Percentiles rank a stretch among this genome's conserved stretches.
phyloP scores from a whole-genome alignment of 1,140 invertebrate species.

The Chlorops oryzae region DNA sequence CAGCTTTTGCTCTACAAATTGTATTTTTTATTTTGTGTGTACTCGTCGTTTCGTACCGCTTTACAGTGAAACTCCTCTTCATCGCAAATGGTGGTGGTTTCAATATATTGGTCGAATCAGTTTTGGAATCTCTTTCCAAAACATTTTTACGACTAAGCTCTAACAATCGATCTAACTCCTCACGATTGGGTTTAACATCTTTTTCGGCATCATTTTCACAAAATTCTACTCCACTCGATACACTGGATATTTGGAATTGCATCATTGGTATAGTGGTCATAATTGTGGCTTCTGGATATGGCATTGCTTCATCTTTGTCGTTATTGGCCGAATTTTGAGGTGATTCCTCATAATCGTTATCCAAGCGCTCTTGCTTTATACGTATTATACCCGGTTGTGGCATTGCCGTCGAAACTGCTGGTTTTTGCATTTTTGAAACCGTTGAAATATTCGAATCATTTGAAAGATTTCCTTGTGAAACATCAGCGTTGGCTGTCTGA shows the following conservation, averaged over 20 bases:
- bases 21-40: conserved; percentile 7
- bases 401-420: background rate
- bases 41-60: conserved; percentile 23
- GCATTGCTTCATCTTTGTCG: background rate
- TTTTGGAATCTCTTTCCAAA: too few relatives aligned
- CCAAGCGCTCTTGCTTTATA: conserved; percentile 33
- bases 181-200: conserved; percentile 38
- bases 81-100: background rate
- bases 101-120: too few relatives aligned
- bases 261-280: conserved; percentile 41
- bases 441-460: too few relatives aligned
- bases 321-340: conserved; percentile 2
- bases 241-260: conserved; percentile 23
- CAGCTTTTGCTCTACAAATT: conserved; percentile 6
- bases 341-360: conserved; percentile 9
- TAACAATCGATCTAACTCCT: conserved; percentile 35
- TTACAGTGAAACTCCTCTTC: background rate
- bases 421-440: background rate
- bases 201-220: background rate
- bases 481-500: too few relatives aligned
- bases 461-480: too few relatives aligned
- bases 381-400: background rate
- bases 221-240: conserved; percentile 16
- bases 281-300: conserved; percentile 18
- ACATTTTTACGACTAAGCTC: too few relatives aligned